phyloP scores from a whole-genome alignment of 2,113 vertebrate genomes.

The Arvicanthis niloticus region DNA sequence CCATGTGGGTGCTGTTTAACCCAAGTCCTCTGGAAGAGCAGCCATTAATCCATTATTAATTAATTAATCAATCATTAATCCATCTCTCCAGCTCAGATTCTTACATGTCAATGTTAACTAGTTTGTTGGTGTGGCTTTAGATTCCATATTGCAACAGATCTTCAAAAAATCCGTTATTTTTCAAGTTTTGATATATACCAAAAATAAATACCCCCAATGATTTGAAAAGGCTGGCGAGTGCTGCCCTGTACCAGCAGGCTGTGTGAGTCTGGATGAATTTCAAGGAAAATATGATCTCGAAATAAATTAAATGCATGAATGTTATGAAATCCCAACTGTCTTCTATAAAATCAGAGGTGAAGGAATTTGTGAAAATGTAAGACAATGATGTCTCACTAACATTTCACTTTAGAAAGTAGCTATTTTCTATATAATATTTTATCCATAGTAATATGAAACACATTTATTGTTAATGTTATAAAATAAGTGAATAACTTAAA shows the following conservation, averaged over 20 bases:
- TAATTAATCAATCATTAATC: too few relatives aligned
- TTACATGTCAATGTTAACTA: not conserved
- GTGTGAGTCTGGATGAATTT: not conserved
- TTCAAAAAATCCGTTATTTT: not conserved
- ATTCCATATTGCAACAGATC: not conserved
- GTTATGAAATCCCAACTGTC: not conserved
- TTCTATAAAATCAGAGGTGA: not conserved
- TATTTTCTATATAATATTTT: not conserved
- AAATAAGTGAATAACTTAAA: not conserved
- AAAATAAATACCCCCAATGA: not conserved
- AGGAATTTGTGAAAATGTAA: not conserved
- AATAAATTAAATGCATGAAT: too few relatives aligned
- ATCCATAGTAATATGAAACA: not conserved
- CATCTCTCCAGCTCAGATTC: not conserved
- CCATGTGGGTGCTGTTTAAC: not conserved
- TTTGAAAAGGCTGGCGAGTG: not conserved
- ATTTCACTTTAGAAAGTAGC: slow-evolving; percentile 13
- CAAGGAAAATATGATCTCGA: not conserved
- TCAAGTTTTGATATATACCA: not conserved
- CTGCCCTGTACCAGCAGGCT: not conserved
- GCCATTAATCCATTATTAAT: not conserved
- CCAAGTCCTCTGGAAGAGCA: not conserved
- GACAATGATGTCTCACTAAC: not conserved
- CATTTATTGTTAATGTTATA: not conserved
- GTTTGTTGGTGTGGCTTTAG: not conserved